phyloP scores from a whole-genome alignment of 2,797 vertebrate genomes.

The Pseudocheirus occidentalis region DNA sequence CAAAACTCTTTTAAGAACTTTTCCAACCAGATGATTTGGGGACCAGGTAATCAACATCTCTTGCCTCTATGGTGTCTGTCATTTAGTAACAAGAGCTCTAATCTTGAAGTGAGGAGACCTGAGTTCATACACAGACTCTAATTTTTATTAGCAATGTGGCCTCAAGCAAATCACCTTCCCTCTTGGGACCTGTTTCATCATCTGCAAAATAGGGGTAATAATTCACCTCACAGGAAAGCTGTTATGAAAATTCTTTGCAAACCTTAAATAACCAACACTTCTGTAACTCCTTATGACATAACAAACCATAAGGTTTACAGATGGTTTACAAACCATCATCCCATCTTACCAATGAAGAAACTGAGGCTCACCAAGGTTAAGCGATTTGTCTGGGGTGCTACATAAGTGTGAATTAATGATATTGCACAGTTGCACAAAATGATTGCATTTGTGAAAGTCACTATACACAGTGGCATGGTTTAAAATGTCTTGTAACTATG shows the following conservation, averaged over 20 bases:
- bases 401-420: background rate
- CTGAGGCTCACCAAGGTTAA: background rate
- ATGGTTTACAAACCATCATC: background rate
- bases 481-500: background rate
- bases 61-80: background rate
- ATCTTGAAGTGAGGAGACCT: background rate
- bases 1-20: background rate
- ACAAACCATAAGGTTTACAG: background rate
- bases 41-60: background rate
- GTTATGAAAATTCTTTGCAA: background rate
- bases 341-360: background rate
- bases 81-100: background rate
- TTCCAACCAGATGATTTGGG: background rate
- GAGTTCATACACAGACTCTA: background rate
- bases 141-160: background rate
- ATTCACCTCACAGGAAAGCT: background rate
- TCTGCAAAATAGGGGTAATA: background rate
- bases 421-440: background rate
- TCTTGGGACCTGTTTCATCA: background rate
- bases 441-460: background rate
- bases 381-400: background rate
- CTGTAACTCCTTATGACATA: background rate
- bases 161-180: background rate
- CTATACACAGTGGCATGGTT: background rate
- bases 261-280: background rate